These are phyloP conservation scores for Brachyrhaphis roseni DNA, from an alignment of 2,797 vertebrate genomes.

Conservation along the genomic window DNA sequence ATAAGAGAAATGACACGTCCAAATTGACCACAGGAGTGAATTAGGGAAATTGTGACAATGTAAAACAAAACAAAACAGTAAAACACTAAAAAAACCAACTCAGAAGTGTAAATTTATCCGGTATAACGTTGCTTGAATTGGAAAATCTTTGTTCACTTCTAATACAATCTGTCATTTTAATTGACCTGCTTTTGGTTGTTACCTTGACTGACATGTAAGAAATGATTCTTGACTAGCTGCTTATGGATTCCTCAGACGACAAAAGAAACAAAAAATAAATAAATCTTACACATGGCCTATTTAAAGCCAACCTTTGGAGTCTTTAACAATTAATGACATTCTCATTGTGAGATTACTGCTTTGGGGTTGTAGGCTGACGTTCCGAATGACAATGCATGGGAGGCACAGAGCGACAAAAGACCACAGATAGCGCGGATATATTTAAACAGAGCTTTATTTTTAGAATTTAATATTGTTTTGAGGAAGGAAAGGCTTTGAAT, in stretches of 20 bases:
- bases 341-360: not conserved
- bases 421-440: not conserved
- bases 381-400: not conserved
- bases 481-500: slow-evolving; percentile 7
- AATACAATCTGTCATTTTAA: not conserved
- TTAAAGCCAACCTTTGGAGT: not conserved
- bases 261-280: not conserved
- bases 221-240: not conserved
- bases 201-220: not conserved
- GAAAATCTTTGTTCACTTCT: not conserved
- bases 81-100: not conserved
- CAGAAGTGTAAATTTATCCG: not conserved
- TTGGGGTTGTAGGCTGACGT: not conserved
- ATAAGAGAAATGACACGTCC: not conserved
- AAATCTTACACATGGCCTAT: not conserved
- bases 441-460: slow-evolving; percentile 3
- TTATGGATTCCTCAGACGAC: not conserved
- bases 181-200: not conserved
- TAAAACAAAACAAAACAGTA: not conserved
- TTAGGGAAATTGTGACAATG: not conserved
- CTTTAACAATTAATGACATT: not conserved
- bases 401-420: not conserved
- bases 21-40: not conserved
- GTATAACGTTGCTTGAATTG: not conserved
- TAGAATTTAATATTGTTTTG: not conserved